These are phyloP conservation scores for Desmodus rotundus DNA, from an alignment of 2,113 vertebrate genomes.

Conservation along the genomic window DNA sequence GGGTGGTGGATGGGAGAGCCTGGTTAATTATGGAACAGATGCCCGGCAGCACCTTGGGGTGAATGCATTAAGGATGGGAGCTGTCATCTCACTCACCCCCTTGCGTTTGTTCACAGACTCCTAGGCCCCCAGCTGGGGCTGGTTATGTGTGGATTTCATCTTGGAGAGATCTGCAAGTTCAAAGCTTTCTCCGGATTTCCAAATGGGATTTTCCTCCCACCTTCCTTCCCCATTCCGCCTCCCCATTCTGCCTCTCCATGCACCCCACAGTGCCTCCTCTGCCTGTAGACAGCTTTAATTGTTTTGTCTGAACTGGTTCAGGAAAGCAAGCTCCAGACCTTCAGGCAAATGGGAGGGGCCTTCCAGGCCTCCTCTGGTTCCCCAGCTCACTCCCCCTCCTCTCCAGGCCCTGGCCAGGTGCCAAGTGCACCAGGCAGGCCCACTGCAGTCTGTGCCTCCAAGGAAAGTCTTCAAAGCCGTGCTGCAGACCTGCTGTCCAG, in stretches of 20 bases:
- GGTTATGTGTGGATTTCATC: not conserved
- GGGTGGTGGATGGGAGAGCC: not conserved
- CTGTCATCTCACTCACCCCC: conserved; percentile 47
- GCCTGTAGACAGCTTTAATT: conserved; percentile 1
- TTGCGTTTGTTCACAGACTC: conserved; percentile 55
- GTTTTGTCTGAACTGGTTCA: not conserved
- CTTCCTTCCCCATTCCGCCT: not conserved
- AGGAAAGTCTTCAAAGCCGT: not conserved
- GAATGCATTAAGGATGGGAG: conserved; percentile 54
- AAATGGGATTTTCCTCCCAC: not conserved
- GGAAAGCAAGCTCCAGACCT: not conserved
- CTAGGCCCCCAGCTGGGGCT: conserved; percentile 47
- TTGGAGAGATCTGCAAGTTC: conserved; percentile 52
- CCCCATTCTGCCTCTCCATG: not conserved
- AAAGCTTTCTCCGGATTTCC: conserved; percentile 52
- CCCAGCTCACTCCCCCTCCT: not conserved
- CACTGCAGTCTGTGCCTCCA: not conserved
- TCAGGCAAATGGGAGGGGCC: not conserved
- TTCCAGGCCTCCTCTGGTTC: not conserved
- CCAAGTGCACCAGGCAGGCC: not conserved
- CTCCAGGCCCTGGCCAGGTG: not conserved
- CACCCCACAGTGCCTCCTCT: not conserved
- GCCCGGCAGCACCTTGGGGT: conserved; percentile 65
- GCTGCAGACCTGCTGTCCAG: not conserved
- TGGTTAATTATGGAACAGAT: conserved; percentile 72